Evolutionary conservation across 2,888 invertebrate species (phyloP).

Genomic region (Cheilosia variabilis): DNA sequence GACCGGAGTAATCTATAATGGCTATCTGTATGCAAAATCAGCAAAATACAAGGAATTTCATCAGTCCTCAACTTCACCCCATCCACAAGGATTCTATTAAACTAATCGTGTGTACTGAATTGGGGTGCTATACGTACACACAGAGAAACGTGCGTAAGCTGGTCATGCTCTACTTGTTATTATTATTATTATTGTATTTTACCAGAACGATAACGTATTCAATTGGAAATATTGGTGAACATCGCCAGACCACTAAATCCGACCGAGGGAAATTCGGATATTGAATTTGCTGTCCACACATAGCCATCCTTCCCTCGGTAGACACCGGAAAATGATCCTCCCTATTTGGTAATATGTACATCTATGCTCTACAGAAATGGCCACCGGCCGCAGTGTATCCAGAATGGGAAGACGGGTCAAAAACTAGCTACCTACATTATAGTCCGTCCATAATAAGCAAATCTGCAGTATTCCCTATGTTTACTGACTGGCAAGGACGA

Average conservation of each 20-base stretch:
- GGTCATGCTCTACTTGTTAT: constrained; percentile 63
- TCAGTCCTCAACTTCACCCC: background rate
- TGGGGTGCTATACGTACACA: constrained; percentile 6
- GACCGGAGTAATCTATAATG: constrained; percentile 37
- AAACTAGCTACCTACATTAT: constrained; percentile 4
- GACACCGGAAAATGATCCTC: background rate
- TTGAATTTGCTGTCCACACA: constrained; percentile 24
- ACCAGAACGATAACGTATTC: constrained; percentile 65
- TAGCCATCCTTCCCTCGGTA: constrained; percentile 2
- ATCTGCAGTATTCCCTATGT: background rate
- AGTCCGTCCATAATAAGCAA: background rate
- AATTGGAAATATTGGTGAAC: constrained; percentile 64
- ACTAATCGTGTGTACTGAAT: constrained; percentile 59
- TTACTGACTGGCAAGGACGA: constrained; percentile 21
- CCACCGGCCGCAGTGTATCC: background rate
- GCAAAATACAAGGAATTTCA: constrained; percentile 31
- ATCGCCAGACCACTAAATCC: constrained; percentile 40
- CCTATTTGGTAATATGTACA: background rate
- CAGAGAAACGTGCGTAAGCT: constrained; percentile 53
- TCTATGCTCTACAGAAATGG: background rate
- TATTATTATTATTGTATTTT: constrained; percentile 60
- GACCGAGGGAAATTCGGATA: constrained; percentile 28
- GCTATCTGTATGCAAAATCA: constrained; percentile 57
- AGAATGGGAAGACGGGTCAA: constrained; percentile 35
- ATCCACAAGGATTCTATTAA: constrained; percentile 50